phyloP scores from a whole-genome alignment of 2,888 invertebrate species.

The Thumatha senex region DNA sequence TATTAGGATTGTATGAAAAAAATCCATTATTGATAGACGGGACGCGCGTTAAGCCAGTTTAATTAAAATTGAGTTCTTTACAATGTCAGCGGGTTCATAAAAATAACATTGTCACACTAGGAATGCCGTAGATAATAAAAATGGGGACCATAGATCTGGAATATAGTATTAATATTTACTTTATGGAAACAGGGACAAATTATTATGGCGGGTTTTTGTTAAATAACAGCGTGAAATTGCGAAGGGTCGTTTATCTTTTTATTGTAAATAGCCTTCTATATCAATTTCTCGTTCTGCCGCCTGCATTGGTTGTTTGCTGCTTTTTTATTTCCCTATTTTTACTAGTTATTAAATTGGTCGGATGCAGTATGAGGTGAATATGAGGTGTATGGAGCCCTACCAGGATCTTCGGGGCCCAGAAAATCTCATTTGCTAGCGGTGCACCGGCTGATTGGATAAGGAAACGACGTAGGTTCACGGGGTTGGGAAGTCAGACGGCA shows the following conservation, averaged over 20 bases:
- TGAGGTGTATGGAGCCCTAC: too few species aligned
- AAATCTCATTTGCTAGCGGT: too few species aligned
- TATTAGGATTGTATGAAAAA: constrained; percentile 50
- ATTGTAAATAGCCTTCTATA: constrained; percentile 14
- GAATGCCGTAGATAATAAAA: constrained; percentile 26
- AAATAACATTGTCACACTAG: constrained; percentile 66
- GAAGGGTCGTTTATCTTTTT: constrained; percentile 35
- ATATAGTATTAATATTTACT: constrained; percentile 57
- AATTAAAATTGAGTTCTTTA: constrained; percentile 71
- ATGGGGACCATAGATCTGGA: constrained; percentile 36
- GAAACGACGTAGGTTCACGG: too few species aligned
- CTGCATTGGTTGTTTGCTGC: too few species aligned
- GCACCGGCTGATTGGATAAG: too few species aligned
- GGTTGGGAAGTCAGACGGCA: too few species aligned
- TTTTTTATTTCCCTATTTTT: too few species aligned
- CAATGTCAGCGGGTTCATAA: constrained; percentile 65
- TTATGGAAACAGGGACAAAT: constrained; percentile 51
- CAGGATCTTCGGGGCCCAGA: too few species aligned
- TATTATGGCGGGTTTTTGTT: constrained; percentile 62
- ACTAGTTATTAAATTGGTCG: too few species aligned
- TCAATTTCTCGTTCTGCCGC: too few species aligned
- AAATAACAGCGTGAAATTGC: constrained; percentile 67
- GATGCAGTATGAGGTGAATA: too few species aligned
- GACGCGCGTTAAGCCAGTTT: constrained; percentile 65
- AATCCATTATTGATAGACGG: constrained; percentile 41